Conservation (phyloP, 2,113 vertebrate species). For the Pterocles burchelli region DNA sequence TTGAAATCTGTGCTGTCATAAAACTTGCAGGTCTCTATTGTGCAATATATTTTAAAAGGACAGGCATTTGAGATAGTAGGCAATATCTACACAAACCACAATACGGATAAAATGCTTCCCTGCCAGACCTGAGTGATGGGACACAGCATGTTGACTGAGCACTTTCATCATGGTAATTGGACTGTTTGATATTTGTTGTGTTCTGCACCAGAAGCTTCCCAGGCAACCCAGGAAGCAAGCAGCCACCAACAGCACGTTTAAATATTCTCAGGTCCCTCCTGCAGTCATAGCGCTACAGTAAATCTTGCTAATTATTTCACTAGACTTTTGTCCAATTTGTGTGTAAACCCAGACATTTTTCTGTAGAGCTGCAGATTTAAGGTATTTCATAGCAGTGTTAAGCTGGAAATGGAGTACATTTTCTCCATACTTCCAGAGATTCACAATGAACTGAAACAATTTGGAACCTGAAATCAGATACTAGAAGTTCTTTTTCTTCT, state of each 20-base stretch:
- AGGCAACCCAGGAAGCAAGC: not conserved
- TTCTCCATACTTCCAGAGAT: not conserved
- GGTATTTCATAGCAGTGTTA: not conserved
- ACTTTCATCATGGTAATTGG: not conserved
- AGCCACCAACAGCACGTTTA: not conserved
- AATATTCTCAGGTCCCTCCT: not conserved
- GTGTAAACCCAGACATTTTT: not conserved
- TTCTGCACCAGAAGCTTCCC: not conserved
- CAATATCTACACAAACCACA: not conserved
- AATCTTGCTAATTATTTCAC: conserved; percentile 46
- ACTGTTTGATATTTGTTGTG: conserved; percentile 3
- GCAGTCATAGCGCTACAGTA: not conserved
- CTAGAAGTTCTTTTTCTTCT: not conserved
- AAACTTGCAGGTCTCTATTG: not conserved
- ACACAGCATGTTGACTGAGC: not conserved
- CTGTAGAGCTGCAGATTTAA: not conserved
- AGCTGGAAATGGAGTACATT: not conserved
- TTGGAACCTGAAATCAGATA: not conserved
- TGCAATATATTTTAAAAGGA: not conserved
- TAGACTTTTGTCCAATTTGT: not conserved
- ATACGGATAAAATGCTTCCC: not conserved
- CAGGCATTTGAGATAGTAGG: not conserved
- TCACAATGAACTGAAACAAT: not conserved
- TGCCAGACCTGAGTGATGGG: not conserved
- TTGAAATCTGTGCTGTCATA: not conserved